phyloP scores from a whole-genome alignment of 2,888 invertebrate genomes.

The Zelleria hepariella region DNA sequence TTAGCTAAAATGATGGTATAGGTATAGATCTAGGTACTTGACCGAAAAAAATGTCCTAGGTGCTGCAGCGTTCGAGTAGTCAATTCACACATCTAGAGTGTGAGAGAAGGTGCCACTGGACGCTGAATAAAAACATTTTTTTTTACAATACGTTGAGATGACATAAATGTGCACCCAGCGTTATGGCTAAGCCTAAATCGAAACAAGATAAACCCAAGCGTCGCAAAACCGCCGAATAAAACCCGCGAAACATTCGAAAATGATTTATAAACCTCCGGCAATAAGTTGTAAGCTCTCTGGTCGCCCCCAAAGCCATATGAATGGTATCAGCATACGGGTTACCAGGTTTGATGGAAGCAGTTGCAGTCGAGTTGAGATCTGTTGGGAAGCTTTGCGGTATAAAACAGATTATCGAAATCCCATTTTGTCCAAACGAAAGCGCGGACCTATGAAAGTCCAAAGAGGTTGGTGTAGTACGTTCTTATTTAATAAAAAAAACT shows the following conservation, averaged over 20 bases:
- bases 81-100: too few relatives aligned
- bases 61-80: too few relatives aligned
- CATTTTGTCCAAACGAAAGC: constrained; percentile 40
- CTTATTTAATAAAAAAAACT: too few relatives aligned
- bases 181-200: constrained; percentile 23
- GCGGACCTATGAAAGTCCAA: not conserved
- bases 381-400: constrained; percentile 44
- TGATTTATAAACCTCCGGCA: not conserved
- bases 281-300: not conserved
- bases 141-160: not conserved
- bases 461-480: too few relatives aligned
- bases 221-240: constrained; percentile 15
- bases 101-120: too few relatives aligned
- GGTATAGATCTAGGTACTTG: too few relatives aligned
- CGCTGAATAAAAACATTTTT: too few relatives aligned
- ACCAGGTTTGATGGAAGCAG: not conserved
- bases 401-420: constrained; percentile 62
- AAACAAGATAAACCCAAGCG: constrained; percentile 52
- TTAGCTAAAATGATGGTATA: too few relatives aligned
- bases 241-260: constrained; percentile 1
- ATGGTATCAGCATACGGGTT: not conserved
- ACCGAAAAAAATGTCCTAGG: too few relatives aligned
- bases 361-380: not conserved
- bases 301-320: not conserved
- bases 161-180: not conserved